Evolutionary conservation across 2,113 vertebrate genomes (phyloP), one percentile per base, ranked within the genome.

Genomic region (Sinosuthora webbiana): DNA sequence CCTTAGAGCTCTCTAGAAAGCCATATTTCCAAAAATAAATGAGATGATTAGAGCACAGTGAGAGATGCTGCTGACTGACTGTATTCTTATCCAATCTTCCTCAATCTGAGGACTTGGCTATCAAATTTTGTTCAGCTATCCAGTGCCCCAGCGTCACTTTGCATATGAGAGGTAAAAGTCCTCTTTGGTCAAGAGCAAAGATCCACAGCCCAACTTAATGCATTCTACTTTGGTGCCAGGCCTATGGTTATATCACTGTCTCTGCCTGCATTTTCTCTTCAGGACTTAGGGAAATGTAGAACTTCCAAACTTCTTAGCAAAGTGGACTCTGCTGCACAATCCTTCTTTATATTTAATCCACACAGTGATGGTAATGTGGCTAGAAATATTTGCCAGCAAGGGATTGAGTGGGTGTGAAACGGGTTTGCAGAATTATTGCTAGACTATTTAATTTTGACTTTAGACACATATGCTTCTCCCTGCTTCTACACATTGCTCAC

Each of bases 11-110:
- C 69, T 93, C 57, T 74, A 75, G 73, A 93, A 97, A 97, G 84
- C 33, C 59, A 12, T 59, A 42, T 31, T 90, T 88, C 70, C 49
- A 69, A 57, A 95, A 96, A 97, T 93, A 97, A 97, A 95, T 82
- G 22, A 75, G 70, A 87, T 45, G n/a, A 15, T 62, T 41, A 37
- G 17, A 8, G 42, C 49, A 62, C 30, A 57, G 27, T 9, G 47
- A 81, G 39, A 68, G n/a, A 67, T 6, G 2, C 11, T 63, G 13
- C 42, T 47, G 47, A 39, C 15, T 35, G 17, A 42, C 18, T 7
- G 30, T 21, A 41, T 47, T 24, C 19, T 78, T 47, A 20, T 37
- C 25, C 45, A 64, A 7, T 20, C 19, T 52, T 16, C 56, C 44
- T 81, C 52, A 59, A 1, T 17, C 22, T 30, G 10, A 68, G n/a